phyloP scores from a whole-genome alignment of 2,888 invertebrate genomes.

The Himalopsyche japonica region DNA sequence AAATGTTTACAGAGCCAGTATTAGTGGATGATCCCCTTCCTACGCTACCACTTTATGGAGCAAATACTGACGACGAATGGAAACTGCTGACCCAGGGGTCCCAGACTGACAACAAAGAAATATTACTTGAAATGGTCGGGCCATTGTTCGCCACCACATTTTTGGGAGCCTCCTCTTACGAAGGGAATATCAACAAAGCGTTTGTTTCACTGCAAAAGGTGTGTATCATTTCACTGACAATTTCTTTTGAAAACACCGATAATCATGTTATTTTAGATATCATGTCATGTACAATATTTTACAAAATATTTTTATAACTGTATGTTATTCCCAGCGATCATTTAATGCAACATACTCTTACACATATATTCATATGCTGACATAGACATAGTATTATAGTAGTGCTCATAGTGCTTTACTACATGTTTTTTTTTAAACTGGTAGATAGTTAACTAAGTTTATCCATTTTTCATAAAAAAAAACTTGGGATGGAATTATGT shows the following conservation, averaged over 20 bases:
- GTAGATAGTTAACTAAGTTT: too few relatives aligned
- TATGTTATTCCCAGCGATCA: too few relatives aligned
- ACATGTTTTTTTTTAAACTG: too few relatives aligned
- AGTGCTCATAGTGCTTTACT: too few relatives aligned
- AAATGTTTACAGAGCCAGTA: constrained; percentile 26
- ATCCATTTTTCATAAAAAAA: too few relatives aligned
- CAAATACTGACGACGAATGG: constrained; percentile 47
- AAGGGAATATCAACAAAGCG: constrained; percentile 49
- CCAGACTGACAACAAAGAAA: constrained; percentile 4
- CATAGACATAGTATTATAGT: too few relatives aligned
- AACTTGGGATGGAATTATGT: too few relatives aligned
- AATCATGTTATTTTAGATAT: too few relatives aligned
- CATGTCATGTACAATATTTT: too few relatives aligned
- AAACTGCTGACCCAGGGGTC: constrained; percentile 31
- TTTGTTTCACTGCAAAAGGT: constrained; percentile 51
- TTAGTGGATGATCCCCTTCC: constrained; percentile 36
- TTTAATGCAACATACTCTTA: too few relatives aligned
- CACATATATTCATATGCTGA: too few relatives aligned
- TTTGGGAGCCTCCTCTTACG: constrained; percentile 45
- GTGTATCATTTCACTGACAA: constrained; percentile 26
- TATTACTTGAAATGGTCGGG: constrained; percentile 45
- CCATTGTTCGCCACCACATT: constrained; percentile 50
- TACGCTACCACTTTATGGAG: constrained; percentile 28
- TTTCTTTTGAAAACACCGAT: neutral
- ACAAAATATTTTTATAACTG: too few relatives aligned